These are phyloP conservation scores for Protonibea diacanthus DNA, from an alignment of 2,797 vertebrate genomes.

Conservation along the genomic window DNA sequence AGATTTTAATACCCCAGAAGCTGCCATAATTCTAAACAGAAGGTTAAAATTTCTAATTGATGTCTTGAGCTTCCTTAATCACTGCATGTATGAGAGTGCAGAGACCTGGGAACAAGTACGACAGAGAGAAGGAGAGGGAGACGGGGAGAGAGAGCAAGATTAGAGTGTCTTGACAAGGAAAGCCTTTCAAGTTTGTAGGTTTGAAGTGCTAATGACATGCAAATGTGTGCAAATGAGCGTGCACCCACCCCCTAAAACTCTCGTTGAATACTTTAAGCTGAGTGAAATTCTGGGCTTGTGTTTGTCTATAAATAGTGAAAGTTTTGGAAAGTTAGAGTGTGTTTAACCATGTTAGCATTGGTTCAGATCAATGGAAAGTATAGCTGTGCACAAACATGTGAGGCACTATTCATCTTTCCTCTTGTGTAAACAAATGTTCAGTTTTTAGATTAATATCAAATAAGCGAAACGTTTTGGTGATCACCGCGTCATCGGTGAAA, in stretches of 20 bases:
- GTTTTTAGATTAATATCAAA: slow-evolving; percentile 4
- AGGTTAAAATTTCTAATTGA: slow-evolving; percentile 83
- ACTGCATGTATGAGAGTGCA: slow-evolving; percentile 58
- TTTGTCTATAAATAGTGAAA: slow-evolving; percentile 82
- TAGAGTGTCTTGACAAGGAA: slow-evolving; percentile 85
- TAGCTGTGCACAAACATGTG: neutral
- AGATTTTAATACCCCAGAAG: slow-evolving; percentile 31
- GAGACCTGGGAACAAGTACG: slow-evolving; percentile 61
- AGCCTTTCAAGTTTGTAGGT: slow-evolving; percentile 88
- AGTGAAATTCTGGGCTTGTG: slow-evolving; percentile 69
- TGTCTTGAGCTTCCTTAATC: slow-evolving; percentile 77
- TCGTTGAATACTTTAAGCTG: slow-evolving; percentile 74
- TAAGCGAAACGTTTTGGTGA: slow-evolving; percentile 5
- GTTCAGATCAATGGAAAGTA: slow-evolving; percentile 24
- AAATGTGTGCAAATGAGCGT: slow-evolving; percentile 87
- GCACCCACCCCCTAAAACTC: slow-evolving; percentile 76
- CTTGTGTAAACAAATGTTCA: slow-evolving; percentile 10
- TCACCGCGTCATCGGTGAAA: neutral
- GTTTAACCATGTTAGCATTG: slow-evolving; percentile 58
- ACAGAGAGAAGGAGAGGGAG: slow-evolving; percentile 47
- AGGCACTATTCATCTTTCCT: neutral
- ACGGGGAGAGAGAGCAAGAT: slow-evolving; percentile 66
- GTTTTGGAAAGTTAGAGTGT: slow-evolving; percentile 74
- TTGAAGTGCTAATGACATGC: slow-evolving; percentile 90
- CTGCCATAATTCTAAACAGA: slow-evolving; percentile 56